phyloP scores from a whole-genome alignment of 2,113 vertebrate genomes.

The Callopanchax toddi region DNA sequence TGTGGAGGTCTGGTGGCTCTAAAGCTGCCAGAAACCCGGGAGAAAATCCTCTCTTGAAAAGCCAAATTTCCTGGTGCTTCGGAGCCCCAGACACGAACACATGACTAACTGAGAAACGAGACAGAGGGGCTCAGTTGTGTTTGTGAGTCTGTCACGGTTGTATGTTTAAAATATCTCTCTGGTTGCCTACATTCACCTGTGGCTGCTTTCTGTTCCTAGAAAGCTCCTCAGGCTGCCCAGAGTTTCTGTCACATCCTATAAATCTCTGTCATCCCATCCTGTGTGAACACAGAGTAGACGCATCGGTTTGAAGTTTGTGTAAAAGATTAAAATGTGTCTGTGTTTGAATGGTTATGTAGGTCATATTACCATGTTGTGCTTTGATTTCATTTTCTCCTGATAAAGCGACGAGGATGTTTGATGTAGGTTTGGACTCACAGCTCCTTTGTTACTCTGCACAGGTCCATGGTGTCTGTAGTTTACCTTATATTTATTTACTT shows the following conservation, averaged over 20 bases:
- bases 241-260: constrained; percentile 32
- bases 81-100: constrained; percentile 27
- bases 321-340: constrained; percentile 52
- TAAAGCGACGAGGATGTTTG: constrained; percentile 21
- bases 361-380: constrained; percentile 71
- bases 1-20: constrained; percentile 91
- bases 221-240: constrained; percentile 57
- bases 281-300: constrained; percentile 25
- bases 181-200: constrained; percentile 63
- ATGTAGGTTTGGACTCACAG: constrained; percentile 27
- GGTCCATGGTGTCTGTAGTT: constrained; percentile 44
- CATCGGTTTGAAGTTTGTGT: constrained; percentile 51
- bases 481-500: constrained; percentile 12
- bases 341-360: constrained; percentile 62
- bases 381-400: constrained; percentile 48
- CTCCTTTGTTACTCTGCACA: constrained; percentile 37
- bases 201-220: constrained; percentile 50
- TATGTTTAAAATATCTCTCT: constrained; percentile 44
- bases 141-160: constrained; percentile 26
- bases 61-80: constrained; percentile 55
- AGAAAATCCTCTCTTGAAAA: constrained; percentile 91
- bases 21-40: constrained; percentile 93
- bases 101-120: constrained; percentile 10
- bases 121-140: constrained; percentile 41
- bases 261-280: constrained; percentile 38